Evolutionary conservation across 2,888 invertebrate species (phyloP), one percentile per base, ranked within the genome.

Genomic region (Diaphora mendica): DNA sequence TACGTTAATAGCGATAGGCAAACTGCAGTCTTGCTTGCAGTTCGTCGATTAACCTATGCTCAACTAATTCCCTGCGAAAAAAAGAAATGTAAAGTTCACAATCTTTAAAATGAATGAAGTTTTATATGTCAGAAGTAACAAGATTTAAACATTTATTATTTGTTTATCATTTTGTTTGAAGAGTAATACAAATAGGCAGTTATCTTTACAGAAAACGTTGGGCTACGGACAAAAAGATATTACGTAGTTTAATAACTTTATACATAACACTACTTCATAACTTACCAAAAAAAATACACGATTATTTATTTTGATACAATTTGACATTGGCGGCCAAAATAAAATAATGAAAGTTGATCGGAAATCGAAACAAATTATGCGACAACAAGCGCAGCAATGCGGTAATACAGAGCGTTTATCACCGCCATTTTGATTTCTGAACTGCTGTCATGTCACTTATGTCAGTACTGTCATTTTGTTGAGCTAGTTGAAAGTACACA

Each of bases 311-410:
- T 81, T 84, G 81, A 82, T 81, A 51, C 68, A 74, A 78, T 88
- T 91, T 92, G 90, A 92, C 90, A 89, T 91, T 91, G 86, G 88
- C 90, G 88, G 87, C 85, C 85, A 87, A 87, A 82, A 85, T 77
- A 87, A 87, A 82, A 85, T 77, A 79, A 75, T 72, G 77, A 82
- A 70, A 71, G 80, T 80, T 85, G 88, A 87, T 91, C 91, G 86
- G 88, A 92, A 89, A 88, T 87, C 82, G 78, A 72, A 78, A 76
- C 68, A 77, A 82, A 79, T 79, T 75, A 75, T 64, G 75, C 67
- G 75, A 73, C 65, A 79, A 79, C 80, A 89, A 90, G 89, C 91
- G 91, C 92, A 92, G 90, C 89, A 91, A 92, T 92, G 91, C 92
- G 91, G 85, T 86, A 80, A 67, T 68, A 70, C 39, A 70, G 67